Base-by-base conservation (phyloP, 2,113 vertebrate species). In the Stictonetta naevosa region DNA sequence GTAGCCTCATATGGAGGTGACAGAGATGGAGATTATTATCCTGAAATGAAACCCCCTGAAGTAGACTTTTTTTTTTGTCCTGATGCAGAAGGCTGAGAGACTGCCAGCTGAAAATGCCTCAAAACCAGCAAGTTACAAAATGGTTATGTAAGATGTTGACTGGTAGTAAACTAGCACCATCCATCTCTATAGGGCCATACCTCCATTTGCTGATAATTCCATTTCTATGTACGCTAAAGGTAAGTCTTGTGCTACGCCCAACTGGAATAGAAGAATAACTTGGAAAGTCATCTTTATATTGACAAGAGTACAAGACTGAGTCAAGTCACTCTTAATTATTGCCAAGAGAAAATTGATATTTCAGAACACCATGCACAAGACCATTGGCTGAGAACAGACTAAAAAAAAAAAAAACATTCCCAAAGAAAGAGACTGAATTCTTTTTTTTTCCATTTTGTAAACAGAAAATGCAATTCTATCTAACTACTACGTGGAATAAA, bases 1-100 rank as follows among this genome's bases (percentile, higher is more conserved):
- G 0, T 0, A 13, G 86, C 58, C 64, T 60, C 69, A 1, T 0
- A 0, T 0, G 0, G n/a, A n/a, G 68, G 34, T 56, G 3, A 0
- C 63, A 3, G 2, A 4, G n/a, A 1, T 26, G 6, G 44, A 34
- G 40, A 19, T 6, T 5, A 40, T 44, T 64, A 59, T 53, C 2
- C 0, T 15, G 34, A 44, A 77, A 34, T 0, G 4, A 12, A 38
- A 44, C 3, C 17, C 13, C 38, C 20, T 1, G 1, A 6, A 13
- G 29, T 0, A 44, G 6, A 2, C 4, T 42, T 7, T 38, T 2
- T 36, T 34, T 28, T 21, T 67, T 0, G 1, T 23, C 55, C 40
- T 52, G 31, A 33, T 19, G 50, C n/a, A 42, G 48, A 14, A 80
- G 13, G 11, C 1, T 55, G 20, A 23, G 17, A 80, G 19, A 25